Conservation (phyloP, 2,888 invertebrate genomes). For the Cremastinae sp. region DNA sequence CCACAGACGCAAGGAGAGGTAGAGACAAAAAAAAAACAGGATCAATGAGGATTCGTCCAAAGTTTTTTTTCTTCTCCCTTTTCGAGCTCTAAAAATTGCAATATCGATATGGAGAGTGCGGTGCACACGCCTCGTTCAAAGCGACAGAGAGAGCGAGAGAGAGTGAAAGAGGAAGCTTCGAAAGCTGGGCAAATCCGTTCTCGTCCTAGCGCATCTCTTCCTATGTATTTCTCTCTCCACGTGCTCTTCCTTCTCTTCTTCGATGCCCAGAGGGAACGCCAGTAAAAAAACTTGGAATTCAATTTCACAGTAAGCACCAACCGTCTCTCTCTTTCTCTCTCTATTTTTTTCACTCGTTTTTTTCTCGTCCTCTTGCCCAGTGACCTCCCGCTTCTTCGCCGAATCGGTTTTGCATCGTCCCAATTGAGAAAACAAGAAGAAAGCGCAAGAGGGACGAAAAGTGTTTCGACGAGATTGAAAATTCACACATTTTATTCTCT, state of each 20-base stretch:
- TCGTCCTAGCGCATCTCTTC: conserved; percentile 18
- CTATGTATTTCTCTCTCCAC: background rate
- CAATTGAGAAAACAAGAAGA: too few species aligned
- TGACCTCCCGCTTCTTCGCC: conserved; percentile 3
- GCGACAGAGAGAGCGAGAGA: conserved; percentile 8
- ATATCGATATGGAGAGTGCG: conserved; percentile 54
- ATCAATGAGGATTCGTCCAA: conserved; percentile 17
- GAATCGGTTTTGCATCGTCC: conserved; percentile 1
- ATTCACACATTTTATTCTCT: background rate
- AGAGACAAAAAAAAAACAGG: conserved; percentile 12
- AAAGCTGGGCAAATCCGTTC: conserved; percentile 32
- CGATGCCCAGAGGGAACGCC: conserved; percentile 39
- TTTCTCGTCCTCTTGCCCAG: conserved; percentile 3
- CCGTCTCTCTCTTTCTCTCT: background rate
- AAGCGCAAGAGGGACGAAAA: too few species aligned
- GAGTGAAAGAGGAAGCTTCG: background rate
- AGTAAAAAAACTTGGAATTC: conserved; percentile 60
- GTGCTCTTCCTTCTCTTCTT: conserved; percentile 9
- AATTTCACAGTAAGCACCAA: conserved; percentile 58
- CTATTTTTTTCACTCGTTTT: conserved; percentile 29
- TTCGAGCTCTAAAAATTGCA: conserved; percentile 56
- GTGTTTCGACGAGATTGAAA: too few species aligned
- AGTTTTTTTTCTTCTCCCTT: conserved; percentile 10
- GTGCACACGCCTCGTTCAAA: conserved; percentile 21
- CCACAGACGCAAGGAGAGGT: background rate